Evolutionary conservation across 2,888 invertebrate species (phyloP).

Genomic region (Corbicula japonica): DNA sequence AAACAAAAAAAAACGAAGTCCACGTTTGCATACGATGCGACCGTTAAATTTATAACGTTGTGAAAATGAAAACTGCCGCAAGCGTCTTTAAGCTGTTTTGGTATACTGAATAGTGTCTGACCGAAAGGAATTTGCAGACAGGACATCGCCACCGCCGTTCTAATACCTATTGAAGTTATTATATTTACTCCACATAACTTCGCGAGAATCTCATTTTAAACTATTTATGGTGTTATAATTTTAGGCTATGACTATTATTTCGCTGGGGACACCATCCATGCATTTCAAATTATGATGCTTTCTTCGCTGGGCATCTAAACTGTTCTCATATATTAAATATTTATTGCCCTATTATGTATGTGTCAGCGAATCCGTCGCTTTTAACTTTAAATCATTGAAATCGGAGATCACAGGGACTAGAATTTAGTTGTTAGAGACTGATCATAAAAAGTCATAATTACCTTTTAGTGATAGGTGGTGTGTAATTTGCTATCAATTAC

Average conservation of each 20-base stretch:
- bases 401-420: slow-evolving; percentile 39
- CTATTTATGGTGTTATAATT: slow-evolving; percentile 41
- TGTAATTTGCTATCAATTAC: slow-evolving; percentile 40
- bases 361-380: slow-evolving; percentile 45
- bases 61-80: too few relatives aligned
- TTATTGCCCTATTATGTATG: slow-evolving; percentile 53
- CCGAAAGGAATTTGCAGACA: too few relatives aligned
- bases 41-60: too few relatives aligned
- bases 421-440: slow-evolving; percentile 16
- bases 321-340: slow-evolving; percentile 54
- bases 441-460: slow-evolving; percentile 42
- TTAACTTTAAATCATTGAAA: slow-evolving; percentile 30
- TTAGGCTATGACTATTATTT: slow-evolving; percentile 7
- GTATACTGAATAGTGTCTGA: too few relatives aligned
- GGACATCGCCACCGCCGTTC: too few relatives aligned
- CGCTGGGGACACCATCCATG: slow-evolving; percentile 18
- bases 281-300: slow-evolving; percentile 29
- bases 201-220: slow-evolving; percentile 6
- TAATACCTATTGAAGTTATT: too few relatives aligned
- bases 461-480: slow-evolving; percentile 24
- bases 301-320: slow-evolving; percentile 9
- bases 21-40: too few relatives aligned
- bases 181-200: too few relatives aligned
- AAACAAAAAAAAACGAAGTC: too few relatives aligned
- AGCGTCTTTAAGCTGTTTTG: too few relatives aligned